phyloP scores from a whole-genome alignment of 2,113 vertebrate genomes.

The Cyprinodon brontotheroides region DNA sequence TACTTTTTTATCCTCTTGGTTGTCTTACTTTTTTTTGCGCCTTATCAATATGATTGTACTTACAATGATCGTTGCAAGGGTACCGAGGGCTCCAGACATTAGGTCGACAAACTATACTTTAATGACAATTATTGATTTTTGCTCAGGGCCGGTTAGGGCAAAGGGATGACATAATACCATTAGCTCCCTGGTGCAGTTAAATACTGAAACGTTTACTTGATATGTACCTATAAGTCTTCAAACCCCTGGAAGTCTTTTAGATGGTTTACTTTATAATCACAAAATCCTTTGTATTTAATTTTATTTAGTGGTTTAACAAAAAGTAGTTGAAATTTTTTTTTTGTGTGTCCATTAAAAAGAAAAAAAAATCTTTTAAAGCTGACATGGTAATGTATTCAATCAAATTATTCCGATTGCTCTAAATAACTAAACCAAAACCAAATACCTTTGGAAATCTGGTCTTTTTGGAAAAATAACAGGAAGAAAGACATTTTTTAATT shows the following conservation, averaged over 20 bases:
- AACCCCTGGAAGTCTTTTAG: not conserved
- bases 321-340: too few relatives aligned
- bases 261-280: not conserved
- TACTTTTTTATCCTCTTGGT: not conserved
- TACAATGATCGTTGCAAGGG: not conserved
- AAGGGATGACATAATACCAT: constrained; percentile 58
- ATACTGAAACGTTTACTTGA: constrained; percentile 43
- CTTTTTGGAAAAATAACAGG: too few relatives aligned
- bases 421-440: too few relatives aligned
- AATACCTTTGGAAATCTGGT: too few relatives aligned
- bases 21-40: not conserved
- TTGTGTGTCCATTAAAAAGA: too few relatives aligned
- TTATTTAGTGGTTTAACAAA: not conserved
- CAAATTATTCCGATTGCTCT: too few relatives aligned
- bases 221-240: constrained; percentile 1
- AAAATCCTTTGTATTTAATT: not conserved
- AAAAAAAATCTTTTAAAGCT: too few relatives aligned
- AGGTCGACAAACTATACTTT: constrained; percentile 50
- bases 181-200: constrained; percentile 35
- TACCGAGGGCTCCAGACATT: constrained; percentile 38
- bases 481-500: too few relatives aligned
- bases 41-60: constrained; percentile 1
- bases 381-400: too few relatives aligned
- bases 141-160: constrained; percentile 36
- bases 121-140: constrained; percentile 56